These are phyloP conservation scores for Arctopsyche grandis DNA, from an alignment of 1,140 invertebrate genomes.

Conservation along the genomic window DNA sequence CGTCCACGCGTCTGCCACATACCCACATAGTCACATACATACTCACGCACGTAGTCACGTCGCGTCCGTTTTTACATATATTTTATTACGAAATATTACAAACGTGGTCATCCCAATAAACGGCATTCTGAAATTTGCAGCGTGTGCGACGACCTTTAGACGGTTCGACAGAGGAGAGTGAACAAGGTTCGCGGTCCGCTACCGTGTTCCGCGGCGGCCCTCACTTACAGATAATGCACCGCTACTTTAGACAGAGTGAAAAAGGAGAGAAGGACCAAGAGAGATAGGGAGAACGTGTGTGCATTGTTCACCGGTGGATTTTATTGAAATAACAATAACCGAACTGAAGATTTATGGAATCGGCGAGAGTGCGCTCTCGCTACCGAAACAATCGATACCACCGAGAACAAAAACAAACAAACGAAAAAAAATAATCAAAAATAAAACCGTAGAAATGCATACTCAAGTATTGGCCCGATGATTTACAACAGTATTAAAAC, in stretches of 20 bases:
- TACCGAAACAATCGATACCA: constrained; percentile 32
- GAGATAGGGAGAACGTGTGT: not conserved
- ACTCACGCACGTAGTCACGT: too few relatives aligned
- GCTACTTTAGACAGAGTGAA: constrained; percentile 13
- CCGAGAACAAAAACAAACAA: not conserved
- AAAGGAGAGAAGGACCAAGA: not conserved
- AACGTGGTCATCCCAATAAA: too few relatives aligned
- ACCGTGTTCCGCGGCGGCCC: constrained; percentile 39
- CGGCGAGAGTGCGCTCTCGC: constrained; percentile 6
- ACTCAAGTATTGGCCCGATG: not conserved
- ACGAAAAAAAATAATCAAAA: not conserved
- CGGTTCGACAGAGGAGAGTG: not conserved
- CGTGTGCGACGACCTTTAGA: not conserved
- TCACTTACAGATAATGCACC: constrained; percentile 39
- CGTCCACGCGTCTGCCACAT: too few relatives aligned
- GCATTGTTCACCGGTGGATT: constrained; percentile 33
- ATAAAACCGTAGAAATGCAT: not conserved
- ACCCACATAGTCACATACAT: too few relatives aligned
- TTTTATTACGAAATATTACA: too few relatives aligned
- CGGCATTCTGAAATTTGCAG: not conserved
- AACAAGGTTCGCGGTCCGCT: constrained; percentile 35
- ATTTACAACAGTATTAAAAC: not conserved
- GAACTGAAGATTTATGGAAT: constrained; percentile 33
- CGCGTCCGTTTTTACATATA: too few relatives aligned
- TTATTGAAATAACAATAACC: constrained; percentile 43